Conservation (phyloP, 92 coral and sea anemone species). For the Zoanthus sociatus region DNA sequence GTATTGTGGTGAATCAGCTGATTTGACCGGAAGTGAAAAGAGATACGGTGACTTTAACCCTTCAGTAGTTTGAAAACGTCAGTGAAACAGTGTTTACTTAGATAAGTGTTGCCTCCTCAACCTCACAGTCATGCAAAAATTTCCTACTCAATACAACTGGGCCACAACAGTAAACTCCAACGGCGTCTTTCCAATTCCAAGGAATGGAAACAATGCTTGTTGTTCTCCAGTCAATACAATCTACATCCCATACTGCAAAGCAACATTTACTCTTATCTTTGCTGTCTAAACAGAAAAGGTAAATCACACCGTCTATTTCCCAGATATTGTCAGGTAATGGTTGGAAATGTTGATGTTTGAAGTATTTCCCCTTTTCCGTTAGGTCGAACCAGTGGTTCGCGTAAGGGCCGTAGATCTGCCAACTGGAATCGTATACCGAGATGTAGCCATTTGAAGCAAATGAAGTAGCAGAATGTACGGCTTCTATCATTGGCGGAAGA, state of each 20-base stretch:
- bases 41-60: no score
- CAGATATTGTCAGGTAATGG: conserved; percentile 21
- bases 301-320: conserved; percentile 26
- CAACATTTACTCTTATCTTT: conserved; percentile 22
- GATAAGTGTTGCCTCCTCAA: neutral
- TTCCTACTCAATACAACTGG: conserved; percentile 36
- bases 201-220: conserved; percentile 14
- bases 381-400: conserved; percentile 30
- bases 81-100: no score
- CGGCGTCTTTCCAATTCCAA: conserved; percentile 5
- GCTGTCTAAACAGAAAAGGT: conserved; percentile 17
- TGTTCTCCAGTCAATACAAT: conserved; percentile 18
- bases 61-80: no score
- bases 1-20: no score
- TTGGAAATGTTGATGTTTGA: neutral
- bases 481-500: conserved; percentile 27
- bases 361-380: conserved; percentile 20
- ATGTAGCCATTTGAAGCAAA: conserved; percentile 34
- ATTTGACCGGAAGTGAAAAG: no score
- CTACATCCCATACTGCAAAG: conserved; percentile 28
- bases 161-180: conserved; percentile 21
- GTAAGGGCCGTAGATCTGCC: conserved; percentile 30
- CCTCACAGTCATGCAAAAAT: conserved; percentile 20
- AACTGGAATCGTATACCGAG: neutral
- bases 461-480: conserved; percentile 23